Base-by-base conservation (phyloP, 1,140 invertebrate genomes). In the Varroa destructor region DNA sequence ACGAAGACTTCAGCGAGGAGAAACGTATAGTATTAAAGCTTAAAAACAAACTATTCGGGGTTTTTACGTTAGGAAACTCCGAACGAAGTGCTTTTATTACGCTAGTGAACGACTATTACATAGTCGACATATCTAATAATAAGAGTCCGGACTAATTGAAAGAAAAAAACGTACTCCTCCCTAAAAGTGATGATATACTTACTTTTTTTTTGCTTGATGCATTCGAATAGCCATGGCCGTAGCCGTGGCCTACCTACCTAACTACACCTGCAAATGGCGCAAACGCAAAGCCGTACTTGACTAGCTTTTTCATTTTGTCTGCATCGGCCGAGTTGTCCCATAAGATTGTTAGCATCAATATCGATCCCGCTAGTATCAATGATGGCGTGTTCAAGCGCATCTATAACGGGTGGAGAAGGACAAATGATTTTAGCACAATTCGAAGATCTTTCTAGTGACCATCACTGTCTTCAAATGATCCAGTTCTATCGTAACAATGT, bases 241-340 rank as follows among this genome's bases (percentile, higher is more conserved):
- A 46, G 2, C 61, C 61, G 61, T 67, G 37, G 10, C 61, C 61
- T 5, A 25, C 57, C 10, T 67, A 67, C n/a, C 61, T 37, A 14
- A 67, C 61, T 37, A 67, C 40, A 25, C 61, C 61, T 2, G 61
- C 61, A 37, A 67, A 67, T 1, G 61, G 61, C 12, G 61, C 61
- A 46, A 67, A 67, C 2, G 61, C 61, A 46, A 67, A 67, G 3
- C 61, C 61, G 36, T 67, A 67, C 61, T 67, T 67, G 1, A 67
- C 37, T 2, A 67, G 10, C 37, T 67, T 67, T 37, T 67, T 67
- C 61, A 67, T 40, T 8, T 67, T 67, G 36, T 67, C 61, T 12
- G 14, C 61, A 2, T 46, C 61, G 61, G 40, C 61, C 12, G 46
- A 12, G 61, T 67, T 67, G 40, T 36, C 61, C 36, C 40, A 36